Evolutionary conservation across 2,797 vertebrate genomes (phyloP), one percentile per base, ranked within the genome.

Genomic region (Amazonetta brasiliensis): DNA sequence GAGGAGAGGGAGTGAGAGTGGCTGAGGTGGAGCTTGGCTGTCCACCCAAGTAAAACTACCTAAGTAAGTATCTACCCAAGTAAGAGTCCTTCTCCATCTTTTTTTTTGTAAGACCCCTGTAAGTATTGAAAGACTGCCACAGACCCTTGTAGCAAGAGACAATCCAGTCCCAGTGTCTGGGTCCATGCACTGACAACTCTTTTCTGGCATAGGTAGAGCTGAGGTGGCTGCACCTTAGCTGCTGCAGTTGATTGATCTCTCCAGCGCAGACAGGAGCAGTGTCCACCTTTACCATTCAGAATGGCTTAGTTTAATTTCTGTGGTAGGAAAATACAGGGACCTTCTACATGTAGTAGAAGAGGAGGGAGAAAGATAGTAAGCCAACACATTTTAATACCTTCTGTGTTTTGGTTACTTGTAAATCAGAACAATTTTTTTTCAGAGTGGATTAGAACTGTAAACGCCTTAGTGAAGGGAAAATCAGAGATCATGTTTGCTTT

Each of bases 141-240:
- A 23, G 46, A 23, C 22, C 46, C 12, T 23, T 48, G 46, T 48
- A 48, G 46, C 46, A 23, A 23, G 46, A 71, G 39, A 19, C 25
- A 35, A 76, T 30, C 18, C 41, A 46, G 41, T 37, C 46, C 46
- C 58, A 12, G 17, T 23, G 30, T 31, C 35, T 41, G 58, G n/a
- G 75, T 11, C 18, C 15, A 7, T 3, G 9, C 0, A 0, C 48
- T 35, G n/a, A 22, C 5, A 14, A 3, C 11, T 66, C n/a, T 46
- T 5, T 46, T 77, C 17, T 84, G 73, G 12, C 8, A 18, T 0
- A 39, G 20, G 8, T 39, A 8, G 7, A 52, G 55, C 52, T 71
- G 18, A 52, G 41, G 50, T n/a, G 72, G 46, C 59, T 83, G 64
- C 52, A 80, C 25, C 23, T 52, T 52, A 58, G 56, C 20, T 86